Percentiles rank a stretch among this genome's conserved stretches.
phyloP scores from a whole-genome alignment of 2,888 invertebrate genomes.

The Hyalella azteca region DNA sequence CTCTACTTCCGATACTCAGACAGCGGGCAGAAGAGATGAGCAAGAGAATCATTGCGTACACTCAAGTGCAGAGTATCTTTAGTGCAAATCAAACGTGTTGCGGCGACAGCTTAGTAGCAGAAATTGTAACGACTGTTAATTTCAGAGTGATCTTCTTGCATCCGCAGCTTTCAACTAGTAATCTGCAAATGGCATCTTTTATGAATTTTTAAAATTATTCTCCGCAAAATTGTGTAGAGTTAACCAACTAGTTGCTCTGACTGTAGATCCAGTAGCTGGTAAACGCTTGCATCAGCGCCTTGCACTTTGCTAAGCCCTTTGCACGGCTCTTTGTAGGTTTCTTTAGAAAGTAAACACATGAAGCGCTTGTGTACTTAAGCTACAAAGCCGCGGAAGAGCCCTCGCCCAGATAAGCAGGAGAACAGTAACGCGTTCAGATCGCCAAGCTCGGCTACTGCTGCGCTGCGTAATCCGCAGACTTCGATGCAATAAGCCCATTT shows the following conservation, averaged over 20 bases:
- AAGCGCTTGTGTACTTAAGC: constrained; percentile 4
- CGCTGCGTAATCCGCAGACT: not conserved
- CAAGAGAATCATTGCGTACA: too few relatives aligned
- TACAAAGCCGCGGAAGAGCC: constrained; percentile 13
- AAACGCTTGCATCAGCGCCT: not conserved
- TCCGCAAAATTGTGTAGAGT: too few relatives aligned
- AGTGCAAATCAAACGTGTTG: too few relatives aligned
- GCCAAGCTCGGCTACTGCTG: not conserved
- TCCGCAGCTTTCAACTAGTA: too few relatives aligned
- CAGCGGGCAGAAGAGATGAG: not conserved
- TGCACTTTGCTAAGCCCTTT: constrained; percentile 24
- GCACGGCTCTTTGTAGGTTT: constrained; percentile 25
- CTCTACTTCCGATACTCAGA: not conserved
- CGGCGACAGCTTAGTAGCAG: too few relatives aligned
- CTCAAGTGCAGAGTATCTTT: too few relatives aligned
- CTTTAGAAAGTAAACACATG: constrained; percentile 34
- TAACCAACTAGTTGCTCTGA: too few relatives aligned
- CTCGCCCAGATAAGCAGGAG: constrained; percentile 13
- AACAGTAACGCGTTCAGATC: not conserved
- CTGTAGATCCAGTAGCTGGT: constrained; percentile 7
- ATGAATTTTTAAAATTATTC: too few relatives aligned
- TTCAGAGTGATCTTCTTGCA: too few relatives aligned
- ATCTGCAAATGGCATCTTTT: too few relatives aligned
- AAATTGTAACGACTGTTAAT: too few relatives aligned
- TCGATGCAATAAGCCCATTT: not conserved